Evolutionary conservation across 2,888 invertebrate genomes (phyloP).

Genomic region (Danaus chrysippus): DNA sequence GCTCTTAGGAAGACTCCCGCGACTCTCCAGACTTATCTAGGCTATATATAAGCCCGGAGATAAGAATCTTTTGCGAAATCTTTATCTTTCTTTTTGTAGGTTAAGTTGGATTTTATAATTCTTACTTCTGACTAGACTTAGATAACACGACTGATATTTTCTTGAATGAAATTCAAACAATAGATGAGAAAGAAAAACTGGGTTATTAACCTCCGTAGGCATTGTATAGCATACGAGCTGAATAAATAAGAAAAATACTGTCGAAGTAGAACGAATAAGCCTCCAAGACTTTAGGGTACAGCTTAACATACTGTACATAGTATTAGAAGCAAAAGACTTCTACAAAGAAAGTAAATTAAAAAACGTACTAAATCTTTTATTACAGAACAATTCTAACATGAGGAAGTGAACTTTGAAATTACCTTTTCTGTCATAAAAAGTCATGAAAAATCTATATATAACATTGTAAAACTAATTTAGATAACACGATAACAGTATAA

Average conservation of each 20-base stretch:
- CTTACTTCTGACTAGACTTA: constrained; percentile 24
- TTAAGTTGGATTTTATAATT: constrained; percentile 12
- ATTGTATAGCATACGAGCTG: constrained; percentile 52
- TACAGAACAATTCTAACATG: background rate
- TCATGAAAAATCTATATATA: background rate
- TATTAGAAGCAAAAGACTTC: background rate
- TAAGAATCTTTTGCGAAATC: constrained; percentile 9
- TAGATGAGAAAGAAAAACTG: constrained; percentile 46
- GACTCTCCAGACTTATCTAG: constrained; percentile 55
- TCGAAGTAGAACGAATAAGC: constrained; percentile 20
- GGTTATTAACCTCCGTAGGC: constrained; percentile 67
- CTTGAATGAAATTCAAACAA: constrained; percentile 30
- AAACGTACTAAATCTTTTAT: background rate
- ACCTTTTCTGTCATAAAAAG: background rate
- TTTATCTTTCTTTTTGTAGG: background rate
- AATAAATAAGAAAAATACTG: constrained; percentile 43
- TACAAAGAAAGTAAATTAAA: background rate
- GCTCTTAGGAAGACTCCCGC: constrained; percentile 63
- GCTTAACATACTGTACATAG: background rate
- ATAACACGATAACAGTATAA: background rate
- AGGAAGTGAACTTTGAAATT: background rate
- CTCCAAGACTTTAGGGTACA: constrained; percentile 12
- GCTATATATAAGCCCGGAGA: constrained; percentile 15
- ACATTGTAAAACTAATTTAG: background rate
- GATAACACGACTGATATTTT: constrained; percentile 26